Conservation (phyloP, 1,140 invertebrate species). For the Euwallacea similis region DNA sequence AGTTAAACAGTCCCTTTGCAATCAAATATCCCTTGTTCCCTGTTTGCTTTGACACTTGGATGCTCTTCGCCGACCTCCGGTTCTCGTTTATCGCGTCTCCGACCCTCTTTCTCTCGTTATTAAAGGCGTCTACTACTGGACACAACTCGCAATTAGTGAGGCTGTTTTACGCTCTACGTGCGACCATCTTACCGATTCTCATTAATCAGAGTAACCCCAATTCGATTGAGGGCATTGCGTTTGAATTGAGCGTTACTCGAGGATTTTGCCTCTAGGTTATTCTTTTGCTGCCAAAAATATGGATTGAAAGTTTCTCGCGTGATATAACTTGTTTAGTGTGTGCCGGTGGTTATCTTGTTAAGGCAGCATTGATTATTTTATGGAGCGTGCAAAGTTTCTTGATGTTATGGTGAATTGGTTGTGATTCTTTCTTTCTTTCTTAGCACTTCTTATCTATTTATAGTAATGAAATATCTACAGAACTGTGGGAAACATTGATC, state of each 20-base stretch:
- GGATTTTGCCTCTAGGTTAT: too few relatives aligned
- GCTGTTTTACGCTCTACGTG: slow-evolving; percentile 25
- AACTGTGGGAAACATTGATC: too few relatives aligned
- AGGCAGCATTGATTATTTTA: too few relatives aligned
- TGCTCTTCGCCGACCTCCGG: slow-evolving; percentile 8
- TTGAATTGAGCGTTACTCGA: neutral
- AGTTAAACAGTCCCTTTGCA: neutral
- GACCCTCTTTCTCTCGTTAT: slow-evolving; percentile 20
- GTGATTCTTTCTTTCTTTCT: too few relatives aligned
- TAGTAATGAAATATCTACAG: too few relatives aligned
- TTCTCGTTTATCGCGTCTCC: slow-evolving; percentile 9
- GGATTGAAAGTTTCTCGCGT: too few relatives aligned
- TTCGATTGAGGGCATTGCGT: slow-evolving; percentile 9
- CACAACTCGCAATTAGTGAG: slow-evolving; percentile 30
- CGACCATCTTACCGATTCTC: slow-evolving; percentile 13
- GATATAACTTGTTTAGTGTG: too few relatives aligned
- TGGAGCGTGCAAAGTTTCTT: too few relatives aligned
- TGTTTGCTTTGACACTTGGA: slow-evolving; percentile 26
- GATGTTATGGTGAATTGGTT: too few relatives aligned
- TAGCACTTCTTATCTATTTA: too few relatives aligned
- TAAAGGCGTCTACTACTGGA: slow-evolving; percentile 27
- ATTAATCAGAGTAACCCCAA: slow-evolving; percentile 15
- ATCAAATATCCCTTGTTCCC: slow-evolving; percentile 20
- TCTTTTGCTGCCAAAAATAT: too few relatives aligned
- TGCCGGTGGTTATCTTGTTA: too few relatives aligned